Conservation (phyloP, 1,140 invertebrate species). For the Papilio machaon region DNA sequence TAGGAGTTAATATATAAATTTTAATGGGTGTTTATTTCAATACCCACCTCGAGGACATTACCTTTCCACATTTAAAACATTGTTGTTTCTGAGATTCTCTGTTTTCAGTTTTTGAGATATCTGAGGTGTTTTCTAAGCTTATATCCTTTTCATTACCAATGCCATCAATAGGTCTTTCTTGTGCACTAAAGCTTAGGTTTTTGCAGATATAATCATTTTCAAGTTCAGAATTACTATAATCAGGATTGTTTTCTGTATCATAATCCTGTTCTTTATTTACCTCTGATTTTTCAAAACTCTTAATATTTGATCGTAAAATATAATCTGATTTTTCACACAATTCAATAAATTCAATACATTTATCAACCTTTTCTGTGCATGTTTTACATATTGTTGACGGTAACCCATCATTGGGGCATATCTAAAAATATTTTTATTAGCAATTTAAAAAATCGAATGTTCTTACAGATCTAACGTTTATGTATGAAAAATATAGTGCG, state of each 20-base stretch:
- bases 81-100: conserved; percentile 67
- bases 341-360: conserved; percentile 69
- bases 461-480: background rate
- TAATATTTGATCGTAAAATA: conserved; percentile 48
- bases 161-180: background rate
- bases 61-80: conserved; percentile 78
- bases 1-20: no score
- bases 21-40: conserved; percentile 27
- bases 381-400: conserved; percentile 66
- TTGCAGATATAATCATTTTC: background rate
- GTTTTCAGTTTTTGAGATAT: conserved; percentile 39
- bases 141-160: conserved; percentile 16
- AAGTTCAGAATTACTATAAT: conserved; percentile 8
- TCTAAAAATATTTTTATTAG: conserved; percentile 53
- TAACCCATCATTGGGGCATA: conserved; percentile 68
- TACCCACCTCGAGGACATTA: conserved; percentile 76
- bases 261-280: conserved; percentile 17
- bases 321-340: conserved; percentile 69
- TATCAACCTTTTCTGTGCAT: conserved; percentile 63
- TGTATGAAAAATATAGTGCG: background rate
- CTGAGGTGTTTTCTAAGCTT: conserved; percentile 33
- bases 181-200: background rate
- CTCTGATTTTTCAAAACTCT: conserved; percentile 29
- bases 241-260: conserved; percentile 35
- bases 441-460: background rate